A percentile compares a stretch with the other conserved stretches of the same genome.
These are phyloP conservation scores for Lasioglossum zephyrum DNA, from an alignment of 2,888 invertebrate genomes.

Conservation along the genomic window DNA sequence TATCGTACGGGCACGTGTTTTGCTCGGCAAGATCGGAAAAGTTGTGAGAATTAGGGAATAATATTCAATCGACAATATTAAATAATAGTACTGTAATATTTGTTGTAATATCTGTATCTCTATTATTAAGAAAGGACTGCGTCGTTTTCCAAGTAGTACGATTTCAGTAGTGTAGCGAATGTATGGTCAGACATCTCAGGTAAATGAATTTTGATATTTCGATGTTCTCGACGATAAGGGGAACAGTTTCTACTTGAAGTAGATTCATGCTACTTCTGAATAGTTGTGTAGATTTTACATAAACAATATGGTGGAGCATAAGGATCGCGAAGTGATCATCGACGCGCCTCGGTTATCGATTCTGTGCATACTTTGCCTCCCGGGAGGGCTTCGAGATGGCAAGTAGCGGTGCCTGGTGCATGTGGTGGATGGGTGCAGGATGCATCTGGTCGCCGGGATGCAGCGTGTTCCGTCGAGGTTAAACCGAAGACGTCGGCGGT, in stretches of 20 bases:
- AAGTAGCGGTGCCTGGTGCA: neutral
- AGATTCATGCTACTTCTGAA: neutral
- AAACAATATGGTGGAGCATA: neutral
- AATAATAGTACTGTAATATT: neutral
- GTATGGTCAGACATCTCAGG: neutral
- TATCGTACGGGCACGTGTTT: neutral
- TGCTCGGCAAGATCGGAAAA: no score
- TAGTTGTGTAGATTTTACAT: neutral
- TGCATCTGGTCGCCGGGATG: neutral
- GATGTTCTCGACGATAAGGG: neutral
- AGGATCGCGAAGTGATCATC: neutral
- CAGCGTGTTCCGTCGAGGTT: neutral
- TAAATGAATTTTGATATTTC: neutral
- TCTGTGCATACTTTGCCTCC: neutral
- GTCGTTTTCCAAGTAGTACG: neutral
- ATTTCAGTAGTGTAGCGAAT: neutral
- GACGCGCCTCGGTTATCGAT: neutral
- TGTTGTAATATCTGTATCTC: neutral
- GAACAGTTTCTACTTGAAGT: neutral
- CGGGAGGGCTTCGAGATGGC: neutral
- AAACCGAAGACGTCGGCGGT: slow-evolving; percentile 2
- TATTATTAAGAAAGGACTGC: neutral
- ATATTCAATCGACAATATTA: neutral
- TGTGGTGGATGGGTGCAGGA: neutral
- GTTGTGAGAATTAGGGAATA: no score